These are phyloP conservation scores for Ochotona curzoniae DNA, from an alignment of 2,113 vertebrate species.

Conservation along the genomic window DNA sequence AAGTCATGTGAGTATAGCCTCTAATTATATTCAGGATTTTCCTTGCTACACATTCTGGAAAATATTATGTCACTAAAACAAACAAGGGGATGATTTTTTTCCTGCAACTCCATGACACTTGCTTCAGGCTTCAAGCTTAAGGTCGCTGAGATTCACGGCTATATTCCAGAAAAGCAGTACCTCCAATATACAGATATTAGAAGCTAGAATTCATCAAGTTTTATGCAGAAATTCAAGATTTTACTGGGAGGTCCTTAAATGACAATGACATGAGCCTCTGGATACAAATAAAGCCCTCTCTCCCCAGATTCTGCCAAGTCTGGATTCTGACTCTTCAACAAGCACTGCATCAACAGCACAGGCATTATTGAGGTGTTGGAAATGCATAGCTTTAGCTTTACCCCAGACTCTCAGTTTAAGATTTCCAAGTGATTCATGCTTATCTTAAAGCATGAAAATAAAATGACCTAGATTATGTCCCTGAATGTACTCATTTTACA, in stretches of 20 bases:
- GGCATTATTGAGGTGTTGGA: background rate
- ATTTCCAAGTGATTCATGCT: background rate
- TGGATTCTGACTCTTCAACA: background rate
- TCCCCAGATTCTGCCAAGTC: background rate
- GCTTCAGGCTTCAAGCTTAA: background rate
- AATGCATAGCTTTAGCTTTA: background rate
- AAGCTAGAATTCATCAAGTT: background rate
- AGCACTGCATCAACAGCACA: background rate
- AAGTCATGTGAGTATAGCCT: background rate
- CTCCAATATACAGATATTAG: background rate
- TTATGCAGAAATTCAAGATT: background rate
- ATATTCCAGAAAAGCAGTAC: background rate
- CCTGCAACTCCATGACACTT: background rate
- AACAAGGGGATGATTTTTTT: background rate
- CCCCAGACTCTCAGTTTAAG: background rate
- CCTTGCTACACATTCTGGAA: background rate
- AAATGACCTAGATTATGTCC: background rate
- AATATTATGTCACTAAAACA: background rate
- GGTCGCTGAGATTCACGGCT: background rate
- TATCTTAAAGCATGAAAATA: constrained; percentile 4
- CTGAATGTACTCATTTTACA: constrained; percentile 37
- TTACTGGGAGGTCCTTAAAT: background rate
- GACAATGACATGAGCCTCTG: background rate
- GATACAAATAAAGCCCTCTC: background rate
- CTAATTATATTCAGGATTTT: background rate